Evolutionary conservation across 1,140 invertebrate species (phyloP).

Genomic region (Halictus rubicundus): DNA sequence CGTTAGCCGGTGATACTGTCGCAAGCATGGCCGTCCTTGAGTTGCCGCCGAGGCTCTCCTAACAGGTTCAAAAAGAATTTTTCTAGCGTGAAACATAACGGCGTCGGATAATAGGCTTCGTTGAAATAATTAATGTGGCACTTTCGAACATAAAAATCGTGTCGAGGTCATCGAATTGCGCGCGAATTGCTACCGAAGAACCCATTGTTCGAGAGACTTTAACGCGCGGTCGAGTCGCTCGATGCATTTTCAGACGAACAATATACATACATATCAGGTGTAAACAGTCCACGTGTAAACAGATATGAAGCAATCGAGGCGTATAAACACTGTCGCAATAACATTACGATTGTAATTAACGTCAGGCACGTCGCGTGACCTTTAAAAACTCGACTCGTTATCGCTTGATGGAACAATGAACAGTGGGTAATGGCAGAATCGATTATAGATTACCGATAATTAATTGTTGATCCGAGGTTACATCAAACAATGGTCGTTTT

Average conservation of each 20-base stretch:
- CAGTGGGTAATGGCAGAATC: no score
- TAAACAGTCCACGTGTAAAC: no score
- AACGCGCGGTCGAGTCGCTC: not conserved
- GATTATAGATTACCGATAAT: no score
- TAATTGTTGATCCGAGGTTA: no score
- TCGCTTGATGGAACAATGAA: no score
- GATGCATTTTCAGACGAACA: not conserved
- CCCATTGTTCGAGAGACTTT: not conserved
- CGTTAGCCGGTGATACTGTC: constrained; percentile 88
- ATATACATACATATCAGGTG: not conserved
- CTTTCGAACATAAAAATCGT: not conserved
- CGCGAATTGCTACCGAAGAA: not conserved
- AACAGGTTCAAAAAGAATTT: constrained; percentile 36
- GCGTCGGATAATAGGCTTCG: not conserved
- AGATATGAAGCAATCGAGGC: no score
- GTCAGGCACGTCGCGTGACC: no score
- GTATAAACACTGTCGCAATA: no score
- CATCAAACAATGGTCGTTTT: no score
- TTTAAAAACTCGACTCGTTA: no score
- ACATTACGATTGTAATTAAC: no score
- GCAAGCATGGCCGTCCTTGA: constrained; percentile 86
- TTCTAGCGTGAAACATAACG: not conserved
- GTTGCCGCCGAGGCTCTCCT: constrained; percentile 86
- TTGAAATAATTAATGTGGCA: not conserved
- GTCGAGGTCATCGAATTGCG: not conserved